Percentiles rank a stretch among this genome's conserved stretches.
These are phyloP conservation scores for Mesocricetus auratus DNA, from an alignment of 2,113 vertebrate species.

Conservation along the genomic window DNA sequence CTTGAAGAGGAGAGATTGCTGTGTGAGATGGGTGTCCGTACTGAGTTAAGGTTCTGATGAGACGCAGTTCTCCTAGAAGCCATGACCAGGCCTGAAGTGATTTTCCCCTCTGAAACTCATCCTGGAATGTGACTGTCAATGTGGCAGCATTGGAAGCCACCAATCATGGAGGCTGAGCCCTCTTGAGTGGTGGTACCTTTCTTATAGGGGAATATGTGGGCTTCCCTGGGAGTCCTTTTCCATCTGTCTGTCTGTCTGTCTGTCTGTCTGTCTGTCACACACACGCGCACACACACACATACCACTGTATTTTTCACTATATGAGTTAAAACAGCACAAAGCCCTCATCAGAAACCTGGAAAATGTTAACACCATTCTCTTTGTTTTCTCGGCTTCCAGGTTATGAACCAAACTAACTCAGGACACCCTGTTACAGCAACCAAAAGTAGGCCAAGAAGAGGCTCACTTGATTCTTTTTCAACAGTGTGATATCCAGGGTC, in stretches of 20 bases:
- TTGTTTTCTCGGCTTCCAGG: not conserved
- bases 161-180: not conserved
- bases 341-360: not conserved
- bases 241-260: no score
- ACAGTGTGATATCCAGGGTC: no score
- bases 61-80: not conserved
- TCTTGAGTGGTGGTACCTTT: not conserved
- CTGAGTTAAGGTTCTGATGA: not conserved
- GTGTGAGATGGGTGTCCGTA: not conserved
- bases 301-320: not conserved
- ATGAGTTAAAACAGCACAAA: not conserved
- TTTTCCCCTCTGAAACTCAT: not conserved
- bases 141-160: not conserved
- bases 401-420: not conserved
- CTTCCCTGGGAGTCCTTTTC: not conserved
- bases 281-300: not conserved
- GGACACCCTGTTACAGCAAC: not conserved
- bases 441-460: not conserved
- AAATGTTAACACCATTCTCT: not conserved
- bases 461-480: not conserved
- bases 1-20: not conserved
- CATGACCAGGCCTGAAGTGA: not conserved
- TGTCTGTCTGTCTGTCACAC: not conserved
- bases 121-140: not conserved
- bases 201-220: not conserved